Conservation (phyloP, 2,888 invertebrate genomes). For the Ctenicera cuprea region DNA sequence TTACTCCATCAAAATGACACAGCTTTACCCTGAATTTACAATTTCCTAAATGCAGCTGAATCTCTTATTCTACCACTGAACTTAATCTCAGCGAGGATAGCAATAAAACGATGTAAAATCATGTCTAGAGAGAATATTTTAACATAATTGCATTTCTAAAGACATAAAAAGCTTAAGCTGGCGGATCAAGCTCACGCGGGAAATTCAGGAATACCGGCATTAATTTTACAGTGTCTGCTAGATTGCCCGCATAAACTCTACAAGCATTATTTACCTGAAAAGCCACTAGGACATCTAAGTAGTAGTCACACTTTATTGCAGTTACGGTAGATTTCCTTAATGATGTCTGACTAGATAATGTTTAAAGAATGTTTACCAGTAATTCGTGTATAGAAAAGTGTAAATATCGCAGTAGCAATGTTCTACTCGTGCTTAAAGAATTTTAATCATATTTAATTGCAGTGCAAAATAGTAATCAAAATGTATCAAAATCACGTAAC, state of each 20-base stretch:
- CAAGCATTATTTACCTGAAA: conserved; percentile 22
- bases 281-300: not conserved
- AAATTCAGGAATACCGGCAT: conserved; percentile 15
- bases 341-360: too few species aligned
- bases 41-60: not conserved
- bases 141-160: conserved; percentile 27
- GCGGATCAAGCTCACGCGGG: not conserved
- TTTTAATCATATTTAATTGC: too few species aligned
- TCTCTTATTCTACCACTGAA: conserved; percentile 3
- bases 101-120: conserved; percentile 5
- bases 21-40: too few species aligned
- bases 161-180: conserved; percentile 19
- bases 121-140: conserved; percentile 6
- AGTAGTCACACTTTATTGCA: not conserved
- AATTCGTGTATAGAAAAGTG: too few species aligned
- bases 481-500: too few species aligned
- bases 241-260: conserved; percentile 17
- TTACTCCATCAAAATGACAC: too few species aligned
- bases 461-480: too few species aligned
- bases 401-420: too few species aligned
- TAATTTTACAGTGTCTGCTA: conserved; percentile 14
- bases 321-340: too few species aligned
- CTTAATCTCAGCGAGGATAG: conserved; percentile 7
- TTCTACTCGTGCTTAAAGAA: too few species aligned
- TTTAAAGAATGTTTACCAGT: too few species aligned